These are phyloP conservation scores for Zeus faber DNA, from an alignment of 2,113 vertebrate species.

Conservation along the genomic window DNA sequence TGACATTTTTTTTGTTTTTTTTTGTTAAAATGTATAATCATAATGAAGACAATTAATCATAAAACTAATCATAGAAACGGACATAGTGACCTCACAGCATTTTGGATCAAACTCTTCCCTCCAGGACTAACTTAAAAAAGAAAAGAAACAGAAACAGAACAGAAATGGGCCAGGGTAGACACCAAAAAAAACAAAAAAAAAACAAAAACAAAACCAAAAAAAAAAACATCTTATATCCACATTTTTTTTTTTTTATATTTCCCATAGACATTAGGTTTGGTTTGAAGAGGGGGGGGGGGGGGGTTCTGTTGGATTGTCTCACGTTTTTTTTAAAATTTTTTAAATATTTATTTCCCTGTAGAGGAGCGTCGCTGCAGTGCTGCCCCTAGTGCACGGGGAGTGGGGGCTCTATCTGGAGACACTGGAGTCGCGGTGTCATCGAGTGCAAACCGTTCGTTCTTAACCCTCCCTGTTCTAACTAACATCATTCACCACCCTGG, in stretches of 20 bases:
- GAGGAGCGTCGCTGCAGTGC: slow-evolving; percentile 72
- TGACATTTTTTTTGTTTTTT: slow-evolving; percentile 57
- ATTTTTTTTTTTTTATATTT: slow-evolving; percentile 56
- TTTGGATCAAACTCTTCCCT: slow-evolving; percentile 70
- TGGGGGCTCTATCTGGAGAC: slow-evolving; percentile 49
- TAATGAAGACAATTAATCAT: slow-evolving; percentile 70
- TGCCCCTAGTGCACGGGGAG: slow-evolving; percentile 68
- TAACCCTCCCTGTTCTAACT: slow-evolving; percentile 66
- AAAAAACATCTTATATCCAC: slow-evolving; percentile 54
- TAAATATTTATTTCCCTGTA: slow-evolving; percentile 74
- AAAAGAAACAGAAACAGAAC: slow-evolving; percentile 44
- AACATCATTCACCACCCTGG: slow-evolving; percentile 68
- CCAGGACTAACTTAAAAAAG: slow-evolving; percentile 45
- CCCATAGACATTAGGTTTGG: slow-evolving; percentile 68
- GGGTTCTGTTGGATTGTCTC: slow-evolving; percentile 77
- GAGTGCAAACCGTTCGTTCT: slow-evolving; percentile 65
- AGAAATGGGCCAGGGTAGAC: slow-evolving; percentile 65
- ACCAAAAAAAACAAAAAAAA: slow-evolving; percentile 49
- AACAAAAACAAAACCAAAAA: slow-evolving; percentile 13
- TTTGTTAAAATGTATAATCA: slow-evolving; percentile 70
- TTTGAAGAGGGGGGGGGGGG: slow-evolving; percentile 49
- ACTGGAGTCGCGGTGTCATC: slow-evolving; percentile 60
- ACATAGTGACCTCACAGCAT: slow-evolving; percentile 74
- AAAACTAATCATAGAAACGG: slow-evolving; percentile 72
- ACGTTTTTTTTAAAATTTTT: too few species aligned